These are phyloP conservation scores for Sebastes melanostomus DNA, from an alignment of 2,797 vertebrate genomes.

Conservation along the genomic window DNA sequence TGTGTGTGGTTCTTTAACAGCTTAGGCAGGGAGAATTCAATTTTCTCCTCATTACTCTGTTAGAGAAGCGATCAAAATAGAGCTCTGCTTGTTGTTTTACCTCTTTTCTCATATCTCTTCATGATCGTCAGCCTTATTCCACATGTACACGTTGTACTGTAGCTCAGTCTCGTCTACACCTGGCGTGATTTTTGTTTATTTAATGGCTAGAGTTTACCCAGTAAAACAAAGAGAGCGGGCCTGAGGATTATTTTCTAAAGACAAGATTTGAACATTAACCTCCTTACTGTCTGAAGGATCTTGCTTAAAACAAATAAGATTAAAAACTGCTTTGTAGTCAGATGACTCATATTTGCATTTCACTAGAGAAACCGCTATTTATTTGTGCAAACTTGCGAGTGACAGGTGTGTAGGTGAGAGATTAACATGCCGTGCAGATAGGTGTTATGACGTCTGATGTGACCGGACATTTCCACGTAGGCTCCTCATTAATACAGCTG, in stretches of 20 bases:
- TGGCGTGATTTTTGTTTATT: background rate
- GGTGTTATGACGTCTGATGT: background rate
- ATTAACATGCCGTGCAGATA: background rate
- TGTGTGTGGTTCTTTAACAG: slow-evolving; percentile 12
- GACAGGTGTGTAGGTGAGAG: background rate
- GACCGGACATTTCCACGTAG: background rate
- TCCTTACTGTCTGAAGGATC: background rate
- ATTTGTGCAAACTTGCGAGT: background rate
- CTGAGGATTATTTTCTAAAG: background rate
- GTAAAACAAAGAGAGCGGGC: background rate
- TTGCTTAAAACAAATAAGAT: background rate
- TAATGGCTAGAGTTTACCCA: background rate
- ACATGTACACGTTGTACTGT: background rate
- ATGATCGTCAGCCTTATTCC: background rate
- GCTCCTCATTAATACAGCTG: slow-evolving; percentile 2
- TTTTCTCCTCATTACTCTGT: slow-evolving; percentile 29
- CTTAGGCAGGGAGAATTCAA: background rate
- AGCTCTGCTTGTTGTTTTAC: background rate
- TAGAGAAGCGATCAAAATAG: background rate
- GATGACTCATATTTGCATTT: slow-evolving; percentile 24
- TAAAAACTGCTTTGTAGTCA: background rate
- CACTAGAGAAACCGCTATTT: background rate
- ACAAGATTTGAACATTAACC: background rate
- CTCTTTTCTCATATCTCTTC: background rate
- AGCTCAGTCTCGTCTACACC: background rate